Percentiles rank a stretch among this genome's conserved stretches.
phyloP scores from a whole-genome alignment of 1,140 invertebrate genomes.

The Diabrotica undecimpunctata region DNA sequence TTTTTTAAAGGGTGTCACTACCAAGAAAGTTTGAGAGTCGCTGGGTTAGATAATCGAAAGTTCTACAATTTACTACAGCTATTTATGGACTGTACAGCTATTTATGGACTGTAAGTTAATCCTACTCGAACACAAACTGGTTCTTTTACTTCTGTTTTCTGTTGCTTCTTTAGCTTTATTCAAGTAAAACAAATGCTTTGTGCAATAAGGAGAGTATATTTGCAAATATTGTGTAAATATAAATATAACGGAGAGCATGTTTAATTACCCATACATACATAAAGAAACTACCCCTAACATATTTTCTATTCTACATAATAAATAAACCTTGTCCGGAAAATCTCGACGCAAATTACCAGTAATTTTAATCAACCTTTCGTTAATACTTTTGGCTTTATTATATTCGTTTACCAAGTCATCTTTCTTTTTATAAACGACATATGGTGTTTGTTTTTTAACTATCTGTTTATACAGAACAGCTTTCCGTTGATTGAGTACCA shows the following conservation, averaged over 20 bases:
- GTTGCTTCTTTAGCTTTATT: too few species aligned
- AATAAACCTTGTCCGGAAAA: constrained; percentile 54
- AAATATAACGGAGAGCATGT: not conserved
- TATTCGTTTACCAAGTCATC: constrained; percentile 48
- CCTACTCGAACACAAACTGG: too few species aligned
- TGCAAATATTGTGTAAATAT: too few species aligned
- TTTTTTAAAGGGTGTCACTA: too few species aligned
- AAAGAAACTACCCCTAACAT: constrained; percentile 43
- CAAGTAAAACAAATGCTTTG: too few species aligned
- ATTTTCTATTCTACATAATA: constrained; percentile 53
- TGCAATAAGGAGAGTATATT: too few species aligned
- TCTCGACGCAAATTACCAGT: constrained; percentile 54
- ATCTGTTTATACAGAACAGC: constrained; percentile 54
- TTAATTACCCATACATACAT: constrained; percentile 16
- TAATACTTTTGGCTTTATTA: constrained; percentile 51
- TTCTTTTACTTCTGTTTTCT: too few species aligned
- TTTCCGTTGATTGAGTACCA: constrained; percentile 59
- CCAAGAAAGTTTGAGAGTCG: too few species aligned
- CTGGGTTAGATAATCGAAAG: too few species aligned
- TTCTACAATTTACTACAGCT: too few species aligned
- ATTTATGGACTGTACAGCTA: too few species aligned
- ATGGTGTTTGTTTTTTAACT: constrained; percentile 48
- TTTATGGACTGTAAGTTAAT: too few species aligned
- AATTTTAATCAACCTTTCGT: constrained; percentile 51
- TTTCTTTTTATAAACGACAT: constrained; percentile 51